phyloP scores from a whole-genome alignment of 1,140 invertebrate genomes.

The Macrocentrus cingulum region DNA sequence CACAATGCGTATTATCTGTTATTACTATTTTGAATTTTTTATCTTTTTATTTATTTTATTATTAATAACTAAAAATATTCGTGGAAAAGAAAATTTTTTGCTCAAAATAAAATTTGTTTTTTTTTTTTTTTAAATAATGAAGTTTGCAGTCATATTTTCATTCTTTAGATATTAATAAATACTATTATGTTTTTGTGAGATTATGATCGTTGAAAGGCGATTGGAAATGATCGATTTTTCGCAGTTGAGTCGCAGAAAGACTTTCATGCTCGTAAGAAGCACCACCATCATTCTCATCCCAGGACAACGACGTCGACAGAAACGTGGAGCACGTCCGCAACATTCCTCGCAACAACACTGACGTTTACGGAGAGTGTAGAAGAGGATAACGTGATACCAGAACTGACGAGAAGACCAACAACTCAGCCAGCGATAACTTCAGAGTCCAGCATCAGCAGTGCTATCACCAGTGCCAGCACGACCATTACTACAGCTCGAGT shows the following conservation, averaged over 20 bases:
- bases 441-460: conserved; percentile 28
- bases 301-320: conserved; percentile 51
- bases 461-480: conserved; percentile 58
- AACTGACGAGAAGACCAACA: conserved; percentile 47
- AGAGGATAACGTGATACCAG: conserved; percentile 53
- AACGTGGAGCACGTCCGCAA: conserved; percentile 49
- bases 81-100: too few species aligned
- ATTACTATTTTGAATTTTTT: too few species aligned
- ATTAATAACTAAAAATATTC: too few species aligned
- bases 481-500: conserved; percentile 14
- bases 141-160: too few species aligned
- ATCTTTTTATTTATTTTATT: too few species aligned
- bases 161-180: too few species aligned
- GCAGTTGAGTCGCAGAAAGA: conserved; percentile 86
- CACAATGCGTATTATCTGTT: too few species aligned
- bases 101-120: too few species aligned
- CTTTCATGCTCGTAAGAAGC: conserved; percentile 69
- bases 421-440: conserved; percentile 41
- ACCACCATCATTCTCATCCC: conserved; percentile 53
- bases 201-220: not conserved
- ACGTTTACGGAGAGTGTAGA: conserved; percentile 36
- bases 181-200: too few species aligned
- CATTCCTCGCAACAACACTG: conserved; percentile 43
- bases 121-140: too few species aligned
- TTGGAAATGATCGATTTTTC: conserved; percentile 16